Evolutionary conservation across 1,140 invertebrate genomes (phyloP).

Genomic region (Nephila pilipes): DNA sequence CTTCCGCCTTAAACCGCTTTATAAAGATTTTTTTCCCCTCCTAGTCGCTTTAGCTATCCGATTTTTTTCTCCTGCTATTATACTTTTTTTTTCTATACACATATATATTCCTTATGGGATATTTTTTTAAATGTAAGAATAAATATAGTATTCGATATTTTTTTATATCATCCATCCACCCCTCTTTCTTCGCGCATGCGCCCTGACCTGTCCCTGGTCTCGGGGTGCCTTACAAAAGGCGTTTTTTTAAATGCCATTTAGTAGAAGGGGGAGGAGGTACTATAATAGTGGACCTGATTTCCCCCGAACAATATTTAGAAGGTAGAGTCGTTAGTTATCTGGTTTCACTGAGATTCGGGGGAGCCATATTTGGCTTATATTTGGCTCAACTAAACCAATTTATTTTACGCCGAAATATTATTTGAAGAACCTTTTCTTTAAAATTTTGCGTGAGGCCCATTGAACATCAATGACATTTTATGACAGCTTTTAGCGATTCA

Average conservation of each 20-base stretch:
- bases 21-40: slow-evolving; percentile 61
- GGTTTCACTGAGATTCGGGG: not conserved
- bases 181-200: slow-evolving; percentile 64
- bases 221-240: slow-evolving; percentile 40
- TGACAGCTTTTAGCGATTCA: no score
- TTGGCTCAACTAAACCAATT: no score
- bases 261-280: not conserved
- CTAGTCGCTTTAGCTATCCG: slow-evolving; percentile 60
- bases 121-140: slow-evolving; percentile 73
- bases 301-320: slow-evolving; percentile 67
- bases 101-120: slow-evolving; percentile 60
- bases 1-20: slow-evolving; percentile 77
- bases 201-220: slow-evolving; percentile 67
- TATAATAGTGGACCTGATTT: slow-evolving; percentile 54
- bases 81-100: slow-evolving; percentile 62
- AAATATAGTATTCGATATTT: slow-evolving; percentile 74
- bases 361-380: slow-evolving; percentile 34
- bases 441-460: no score
- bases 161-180: not conserved
- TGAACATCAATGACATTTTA: no score
- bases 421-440: no score
- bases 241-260: slow-evolving; percentile 69
- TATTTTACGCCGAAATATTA: no score
- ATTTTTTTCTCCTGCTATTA: slow-evolving; percentile 67
- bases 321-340: slow-evolving; percentile 73